Evolutionary conservation across 35 echinoderm and acorn worm species (phyloP).

Genomic region (Lytechinus pictus): DNA sequence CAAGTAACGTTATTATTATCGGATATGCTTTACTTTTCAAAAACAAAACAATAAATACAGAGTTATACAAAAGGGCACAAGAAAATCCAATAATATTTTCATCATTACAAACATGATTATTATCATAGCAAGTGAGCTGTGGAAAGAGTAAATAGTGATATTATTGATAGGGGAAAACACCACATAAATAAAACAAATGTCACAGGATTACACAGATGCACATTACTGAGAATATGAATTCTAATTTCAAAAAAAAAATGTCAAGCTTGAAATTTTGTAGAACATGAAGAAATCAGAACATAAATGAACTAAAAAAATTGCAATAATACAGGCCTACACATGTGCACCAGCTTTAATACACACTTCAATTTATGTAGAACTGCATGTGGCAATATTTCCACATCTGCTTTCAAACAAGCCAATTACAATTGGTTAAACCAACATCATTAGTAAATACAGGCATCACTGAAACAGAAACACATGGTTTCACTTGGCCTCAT

Average conservation of each 20-base stretch:
- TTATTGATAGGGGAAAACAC: no score
- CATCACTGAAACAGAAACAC: neutral
- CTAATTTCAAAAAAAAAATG: neutral
- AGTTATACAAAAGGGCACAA: neutral
- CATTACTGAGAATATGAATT: neutral
- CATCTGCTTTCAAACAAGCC: conserved; percentile 5
- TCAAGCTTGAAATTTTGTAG: neutral
- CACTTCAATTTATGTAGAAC: neutral
- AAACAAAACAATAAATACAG: neutral
- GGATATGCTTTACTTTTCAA: neutral
- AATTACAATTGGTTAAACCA: neutral
- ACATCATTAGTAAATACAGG: neutral
- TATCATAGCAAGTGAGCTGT: no score
- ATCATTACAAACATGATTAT: no score
- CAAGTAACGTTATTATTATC: neutral
- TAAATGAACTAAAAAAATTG: neutral
- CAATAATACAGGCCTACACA: neutral
- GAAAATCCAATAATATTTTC: neutral
- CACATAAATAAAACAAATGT: no score
- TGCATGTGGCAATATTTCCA: neutral
- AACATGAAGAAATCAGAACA: neutral
- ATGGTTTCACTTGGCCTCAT: neutral
- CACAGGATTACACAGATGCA: neutral
- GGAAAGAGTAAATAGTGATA: no score
- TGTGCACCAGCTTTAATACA: neutral